Percentiles rank a stretch among this genome's conserved stretches.
phyloP scores from a whole-genome alignment of 2,113 vertebrate species.

The Cricetomys ansorgei region DNA sequence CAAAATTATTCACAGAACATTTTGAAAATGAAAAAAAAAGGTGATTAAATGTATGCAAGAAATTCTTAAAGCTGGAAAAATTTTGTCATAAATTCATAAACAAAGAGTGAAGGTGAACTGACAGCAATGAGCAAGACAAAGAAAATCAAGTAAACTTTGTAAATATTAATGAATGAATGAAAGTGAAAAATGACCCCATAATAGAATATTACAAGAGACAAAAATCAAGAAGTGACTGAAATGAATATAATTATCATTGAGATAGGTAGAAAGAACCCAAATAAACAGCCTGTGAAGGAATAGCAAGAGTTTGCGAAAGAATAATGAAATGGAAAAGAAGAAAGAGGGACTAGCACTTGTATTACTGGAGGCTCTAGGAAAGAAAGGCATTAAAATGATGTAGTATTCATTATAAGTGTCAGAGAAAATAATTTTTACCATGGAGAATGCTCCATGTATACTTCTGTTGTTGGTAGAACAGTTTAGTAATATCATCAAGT shows the following conservation, averaged over 20 bases:
- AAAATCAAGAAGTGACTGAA: neutral
- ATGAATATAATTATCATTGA: conserved; percentile 6
- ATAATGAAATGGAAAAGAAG: neutral
- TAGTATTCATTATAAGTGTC: conserved; percentile 15
- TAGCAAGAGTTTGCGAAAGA: neutral
- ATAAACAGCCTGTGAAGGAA: neutral
- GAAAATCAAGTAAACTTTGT: neutral
- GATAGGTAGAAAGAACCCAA: neutral
- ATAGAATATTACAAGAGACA: neutral
- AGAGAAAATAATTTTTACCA: neutral
- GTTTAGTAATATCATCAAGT: neutral
- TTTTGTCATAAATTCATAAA: neutral
- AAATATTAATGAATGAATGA: conserved; percentile 6
- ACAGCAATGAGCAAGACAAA: neutral
- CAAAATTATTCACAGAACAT: neutral
- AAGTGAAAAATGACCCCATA: neutral
- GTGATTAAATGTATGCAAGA: neutral
- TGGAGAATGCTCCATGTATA: neutral
- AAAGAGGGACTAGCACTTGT: conserved; percentile 56
- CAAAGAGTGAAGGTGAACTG: neutral
- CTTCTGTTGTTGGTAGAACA: neutral
- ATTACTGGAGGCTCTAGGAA: conserved; percentile 18
- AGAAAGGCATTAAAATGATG: neutral
- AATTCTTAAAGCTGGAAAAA: neutral
- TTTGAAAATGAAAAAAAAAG: neutral